These are phyloP conservation scores for Brachionus manjavacas DNA, from an alignment of 1,140 invertebrate species.

Conservation along the genomic window DNA sequence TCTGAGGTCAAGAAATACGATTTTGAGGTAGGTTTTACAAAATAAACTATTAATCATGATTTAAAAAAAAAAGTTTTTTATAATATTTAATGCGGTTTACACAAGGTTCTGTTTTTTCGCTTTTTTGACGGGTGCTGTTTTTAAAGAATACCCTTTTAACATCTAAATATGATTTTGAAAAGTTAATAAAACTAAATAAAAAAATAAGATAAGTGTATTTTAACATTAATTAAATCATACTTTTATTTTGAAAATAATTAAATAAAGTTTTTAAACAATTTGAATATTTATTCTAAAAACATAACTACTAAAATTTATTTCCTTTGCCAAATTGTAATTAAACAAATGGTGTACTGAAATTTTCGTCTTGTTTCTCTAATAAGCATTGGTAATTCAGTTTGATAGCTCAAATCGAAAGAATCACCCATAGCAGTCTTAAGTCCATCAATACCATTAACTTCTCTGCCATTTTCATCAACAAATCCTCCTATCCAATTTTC, in stretches of 20 bases:
- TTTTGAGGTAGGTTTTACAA: no score
- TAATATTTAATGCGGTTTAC: no score
- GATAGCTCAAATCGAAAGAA: slow-evolving; percentile 48
- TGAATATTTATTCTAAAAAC: neutral
- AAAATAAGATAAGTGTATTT: no score
- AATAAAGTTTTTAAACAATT: neutral
- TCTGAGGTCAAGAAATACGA: no score
- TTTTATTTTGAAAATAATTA: neutral
- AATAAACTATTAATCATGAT: no score
- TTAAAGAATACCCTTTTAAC: no score
- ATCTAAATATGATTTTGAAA: no score
- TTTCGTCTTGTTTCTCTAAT: slow-evolving; percentile 56
- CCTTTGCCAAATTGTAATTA: slow-evolving; percentile 55
- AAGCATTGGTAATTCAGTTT: slow-evolving; percentile 54
- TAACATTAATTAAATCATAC: neutral
- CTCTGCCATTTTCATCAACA: slow-evolving; percentile 46
- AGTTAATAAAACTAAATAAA: no score
- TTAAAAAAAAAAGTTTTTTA: no score
- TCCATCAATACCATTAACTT: slow-evolving; percentile 50
- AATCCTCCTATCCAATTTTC: slow-evolving; percentile 55
- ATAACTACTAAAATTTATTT: slow-evolving; percentile 44
- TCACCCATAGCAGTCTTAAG: slow-evolving; percentile 47
- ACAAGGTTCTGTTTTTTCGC: no score
- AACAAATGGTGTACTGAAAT: slow-evolving; percentile 55
- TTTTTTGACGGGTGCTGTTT: no score